Conservation (phyloP, 2,113 vertebrate genomes). For the Aspidoscelis tigris region DNA sequence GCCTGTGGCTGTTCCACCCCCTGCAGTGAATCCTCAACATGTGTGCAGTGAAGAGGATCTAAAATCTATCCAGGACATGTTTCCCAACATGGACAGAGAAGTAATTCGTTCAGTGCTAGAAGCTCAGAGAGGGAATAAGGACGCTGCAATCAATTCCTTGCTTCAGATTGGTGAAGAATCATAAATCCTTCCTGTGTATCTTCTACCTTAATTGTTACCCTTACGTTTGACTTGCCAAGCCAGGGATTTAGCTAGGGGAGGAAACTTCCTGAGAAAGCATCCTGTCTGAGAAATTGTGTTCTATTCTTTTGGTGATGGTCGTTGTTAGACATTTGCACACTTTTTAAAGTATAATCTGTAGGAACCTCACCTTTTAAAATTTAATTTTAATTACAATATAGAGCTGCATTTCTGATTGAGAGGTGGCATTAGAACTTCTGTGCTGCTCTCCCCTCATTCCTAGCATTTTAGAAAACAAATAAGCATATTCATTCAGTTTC, state of each 20-base stretch:
- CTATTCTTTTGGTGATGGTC: conserved; percentile 30
- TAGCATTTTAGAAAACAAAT: conserved; percentile 12
- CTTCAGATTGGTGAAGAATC: conserved; percentile 96
- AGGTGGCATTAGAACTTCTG: conserved; percentile 25
- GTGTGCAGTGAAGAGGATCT: conserved; percentile 89
- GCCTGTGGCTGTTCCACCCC: conserved; percentile 84
- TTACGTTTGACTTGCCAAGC: conserved; percentile 64
- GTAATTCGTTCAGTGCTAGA: conserved; percentile 95
- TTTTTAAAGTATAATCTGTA: conserved; percentile 47
- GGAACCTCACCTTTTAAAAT: conserved; percentile 41
- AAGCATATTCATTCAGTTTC: conserved; percentile 42
- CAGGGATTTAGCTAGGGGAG: conserved; percentile 72
- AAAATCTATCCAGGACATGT: conserved; percentile 96
- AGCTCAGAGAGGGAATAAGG: conserved; percentile 91
- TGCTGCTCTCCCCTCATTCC: conserved; percentile 46
- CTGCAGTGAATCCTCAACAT: conserved; percentile 77
- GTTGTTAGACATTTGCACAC: conserved; percentile 35
- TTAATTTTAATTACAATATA: conserved; percentile 37
- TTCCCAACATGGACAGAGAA: conserved; percentile 94
- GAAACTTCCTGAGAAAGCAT: conserved; percentile 60
- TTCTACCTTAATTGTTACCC: conserved; percentile 13
- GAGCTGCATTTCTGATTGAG: conserved; percentile 43
- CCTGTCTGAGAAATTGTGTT: conserved; percentile 42
- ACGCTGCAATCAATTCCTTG: conserved; percentile 94
- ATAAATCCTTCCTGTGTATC: conserved; percentile 67